These are phyloP conservation scores for Ifrita kowaldi DNA, from an alignment of 2,113 vertebrate species.

Conservation along the genomic window DNA sequence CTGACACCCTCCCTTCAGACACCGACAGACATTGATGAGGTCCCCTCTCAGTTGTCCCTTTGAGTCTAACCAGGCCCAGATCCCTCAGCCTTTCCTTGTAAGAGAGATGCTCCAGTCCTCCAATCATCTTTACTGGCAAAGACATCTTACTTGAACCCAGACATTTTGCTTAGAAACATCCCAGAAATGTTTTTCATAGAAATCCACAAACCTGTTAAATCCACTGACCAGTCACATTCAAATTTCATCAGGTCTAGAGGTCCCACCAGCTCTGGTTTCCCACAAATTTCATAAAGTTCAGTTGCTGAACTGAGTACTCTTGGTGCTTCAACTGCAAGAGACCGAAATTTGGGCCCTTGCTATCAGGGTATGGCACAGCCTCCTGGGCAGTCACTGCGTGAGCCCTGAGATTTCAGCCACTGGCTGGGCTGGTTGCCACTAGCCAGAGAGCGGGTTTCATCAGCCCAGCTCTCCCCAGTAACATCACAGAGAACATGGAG, in stretches of 20 bases:
- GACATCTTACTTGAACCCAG: background rate
- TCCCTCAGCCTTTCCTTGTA: rapidly evolving
- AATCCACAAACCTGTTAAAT: background rate
- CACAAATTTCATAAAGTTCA: background rate
- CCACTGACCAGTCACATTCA: background rate
- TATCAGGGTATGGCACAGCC: rapidly evolving
- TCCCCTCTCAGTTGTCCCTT: background rate
- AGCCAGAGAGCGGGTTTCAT: background rate
- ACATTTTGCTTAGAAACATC: background rate
- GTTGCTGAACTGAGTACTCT: background rate
- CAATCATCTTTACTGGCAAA: background rate
- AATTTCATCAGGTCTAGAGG: background rate
- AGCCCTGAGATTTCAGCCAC: background rate
- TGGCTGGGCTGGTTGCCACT: background rate
- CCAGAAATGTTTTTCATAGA: background rate
- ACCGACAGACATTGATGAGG: rapidly evolving
- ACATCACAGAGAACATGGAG: background rate
- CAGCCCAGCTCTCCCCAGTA: background rate
- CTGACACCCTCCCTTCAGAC: background rate
- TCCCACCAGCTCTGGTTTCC: background rate
- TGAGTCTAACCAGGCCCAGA: background rate
- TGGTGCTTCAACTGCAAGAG: background rate
- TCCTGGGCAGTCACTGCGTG: rapidly evolving
- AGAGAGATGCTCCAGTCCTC: background rate
- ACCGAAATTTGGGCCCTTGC: background rate